Conservation (phyloP, 2,888 invertebrate genomes). For the Hedychridium roseum region DNA sequence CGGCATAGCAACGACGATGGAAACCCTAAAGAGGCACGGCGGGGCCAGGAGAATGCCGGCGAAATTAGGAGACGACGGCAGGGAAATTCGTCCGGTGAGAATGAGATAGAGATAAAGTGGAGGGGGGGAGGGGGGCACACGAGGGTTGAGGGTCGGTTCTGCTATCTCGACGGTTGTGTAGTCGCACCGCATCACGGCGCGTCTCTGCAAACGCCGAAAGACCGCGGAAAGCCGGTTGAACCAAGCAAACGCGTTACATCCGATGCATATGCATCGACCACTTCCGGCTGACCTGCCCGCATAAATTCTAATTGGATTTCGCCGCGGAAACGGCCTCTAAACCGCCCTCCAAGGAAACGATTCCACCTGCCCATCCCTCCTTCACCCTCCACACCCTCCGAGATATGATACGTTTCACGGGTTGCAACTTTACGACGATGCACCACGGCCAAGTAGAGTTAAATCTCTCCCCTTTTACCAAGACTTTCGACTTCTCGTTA, state of each 20-base stretch:
- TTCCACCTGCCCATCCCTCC: too few relatives aligned
- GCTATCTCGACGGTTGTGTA: slow-evolving; percentile 2
- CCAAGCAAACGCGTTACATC: slow-evolving; percentile 42
- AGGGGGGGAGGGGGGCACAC: neutral
- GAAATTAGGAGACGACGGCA: slow-evolving; percentile 4
- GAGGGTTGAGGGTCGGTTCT: neutral
- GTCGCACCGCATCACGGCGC: neutral
- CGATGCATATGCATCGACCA: slow-evolving; percentile 49
- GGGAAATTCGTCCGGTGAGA: too few relatives aligned
- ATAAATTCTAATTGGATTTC: slow-evolving; percentile 41
- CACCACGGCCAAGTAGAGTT: too few relatives aligned
- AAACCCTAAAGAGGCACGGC: slow-evolving; percentile 3
- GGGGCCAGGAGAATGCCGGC: too few relatives aligned
- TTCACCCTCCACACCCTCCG: too few relatives aligned
- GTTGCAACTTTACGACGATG: too few relatives aligned
- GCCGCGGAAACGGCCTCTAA: slow-evolving; percentile 33
- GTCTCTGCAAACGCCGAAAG: slow-evolving; percentile 28
- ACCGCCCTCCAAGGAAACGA: too few relatives aligned
- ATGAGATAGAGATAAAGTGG: slow-evolving; percentile 6
- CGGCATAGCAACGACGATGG: too few relatives aligned
- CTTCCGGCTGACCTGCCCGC: slow-evolving; percentile 35
- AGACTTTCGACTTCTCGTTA: too few relatives aligned
- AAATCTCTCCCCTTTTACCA: too few relatives aligned
- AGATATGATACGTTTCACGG: too few relatives aligned
- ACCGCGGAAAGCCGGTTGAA: slow-evolving; percentile 22